Evolutionary conservation across 1,140 invertebrate genomes (phyloP).

Genomic region (Drosophila bocki): DNA sequence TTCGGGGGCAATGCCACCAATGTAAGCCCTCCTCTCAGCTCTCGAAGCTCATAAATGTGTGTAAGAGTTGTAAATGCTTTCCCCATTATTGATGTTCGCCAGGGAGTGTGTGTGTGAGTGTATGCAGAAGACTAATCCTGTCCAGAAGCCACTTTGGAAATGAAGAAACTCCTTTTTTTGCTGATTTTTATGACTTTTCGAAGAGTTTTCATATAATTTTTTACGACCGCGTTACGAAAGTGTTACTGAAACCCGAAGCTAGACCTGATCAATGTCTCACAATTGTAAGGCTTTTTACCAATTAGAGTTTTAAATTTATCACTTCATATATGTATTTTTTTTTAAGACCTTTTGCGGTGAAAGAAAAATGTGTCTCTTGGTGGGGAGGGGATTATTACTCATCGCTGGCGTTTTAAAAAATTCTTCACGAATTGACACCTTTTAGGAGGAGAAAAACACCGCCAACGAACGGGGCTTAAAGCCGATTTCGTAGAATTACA

Average conservation of each 20-base stretch:
- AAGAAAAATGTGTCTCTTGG: conserved; percentile 33
- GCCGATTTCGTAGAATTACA: conserved; percentile 80
- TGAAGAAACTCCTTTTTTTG: conserved; percentile 36
- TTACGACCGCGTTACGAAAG: conserved; percentile 30
- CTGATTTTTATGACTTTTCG: conserved; percentile 53
- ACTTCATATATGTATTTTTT: conserved; percentile 28
- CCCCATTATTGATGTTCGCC: conserved; percentile 17
- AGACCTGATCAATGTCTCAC: conserved; percentile 61
- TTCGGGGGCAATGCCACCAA: conserved; percentile 15
- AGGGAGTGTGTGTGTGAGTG: conserved; percentile 5
- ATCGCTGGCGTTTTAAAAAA: conserved; percentile 77
- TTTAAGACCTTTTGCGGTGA: conserved; percentile 41
- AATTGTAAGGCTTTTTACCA: conserved; percentile 63
- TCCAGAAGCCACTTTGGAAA: conserved; percentile 61
- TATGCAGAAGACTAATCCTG: conserved; percentile 40
- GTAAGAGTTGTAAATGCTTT: conserved; percentile 51
- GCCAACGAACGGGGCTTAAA: conserved; percentile 52
- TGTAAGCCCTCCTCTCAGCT: background rate
- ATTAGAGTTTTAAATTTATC: conserved; percentile 74
- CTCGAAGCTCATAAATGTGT: conserved; percentile 46
- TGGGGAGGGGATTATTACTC: conserved; percentile 62
- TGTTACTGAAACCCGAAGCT: conserved; percentile 12
- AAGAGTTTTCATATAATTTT: conserved; percentile 44
- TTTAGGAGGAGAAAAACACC: conserved; percentile 22
- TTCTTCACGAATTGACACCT: conserved; percentile 80